Evolutionary conservation across 2,113 vertebrate species (phyloP), one percentile per base, ranked within the genome.

Genomic region (Todiramphus chloris): DNA sequence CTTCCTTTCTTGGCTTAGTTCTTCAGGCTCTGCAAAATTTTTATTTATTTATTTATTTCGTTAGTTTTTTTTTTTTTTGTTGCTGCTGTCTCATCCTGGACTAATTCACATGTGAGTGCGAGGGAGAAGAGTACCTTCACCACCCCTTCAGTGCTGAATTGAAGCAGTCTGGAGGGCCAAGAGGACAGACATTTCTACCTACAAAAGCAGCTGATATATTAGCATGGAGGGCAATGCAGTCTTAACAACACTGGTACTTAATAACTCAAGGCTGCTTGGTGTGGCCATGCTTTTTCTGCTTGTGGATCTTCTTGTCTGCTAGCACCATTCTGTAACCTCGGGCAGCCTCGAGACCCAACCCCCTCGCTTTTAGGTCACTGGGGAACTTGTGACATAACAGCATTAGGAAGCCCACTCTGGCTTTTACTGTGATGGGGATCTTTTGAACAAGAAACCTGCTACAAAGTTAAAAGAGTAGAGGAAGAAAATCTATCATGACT

Each of bases 1-100:
- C 74, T 95, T 94, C 72, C 77, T 89, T 93, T 97, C 87, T 96
- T 96, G 96, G 96, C 95, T 96, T 93, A 83, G 70, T 62, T 94
- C 84, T 95, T 92, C 91, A 93, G 92, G 44, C 81, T 93, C 73
- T 94, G 92, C 91, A 95, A 92, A 63, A n/a, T 66, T 31, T 5
- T 51, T 48, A 13, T 85, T 56, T 37, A 37, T 37, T 37, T 37
- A 37, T 37, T 37, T 37, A 37, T 37, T 37, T 37, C 37, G 37
- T 37, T n/a, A n/a, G n/a, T 81, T 70, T 31, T 72, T 60, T 30
- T 67, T 67, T 85, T 51, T 79, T 73, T 33, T 83, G 73, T 82
- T 74, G 9, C 46, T 70, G 62, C 74, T 13, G 46, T 93, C 64
- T 92, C 92, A 78, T 78, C 68, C 86, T 93, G 69, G 86, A 73